These are phyloP conservation scores for Caenorhabditis angaria DNA, from an alignment of 2,888 invertebrate species.

Conservation along the genomic window DNA sequence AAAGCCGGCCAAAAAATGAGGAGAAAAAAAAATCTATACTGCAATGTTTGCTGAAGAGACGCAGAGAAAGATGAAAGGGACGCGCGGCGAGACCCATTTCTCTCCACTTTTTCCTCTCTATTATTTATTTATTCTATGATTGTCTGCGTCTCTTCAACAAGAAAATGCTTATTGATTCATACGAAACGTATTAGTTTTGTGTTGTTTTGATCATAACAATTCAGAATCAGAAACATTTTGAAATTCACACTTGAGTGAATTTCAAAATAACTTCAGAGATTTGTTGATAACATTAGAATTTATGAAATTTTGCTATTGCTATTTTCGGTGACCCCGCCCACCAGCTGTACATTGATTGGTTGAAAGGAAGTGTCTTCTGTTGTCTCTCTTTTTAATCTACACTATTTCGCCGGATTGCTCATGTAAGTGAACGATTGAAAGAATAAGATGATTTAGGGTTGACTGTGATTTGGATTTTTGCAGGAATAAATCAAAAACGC, in stretches of 20 bases:
- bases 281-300: too few species aligned
- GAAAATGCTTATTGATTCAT: background rate
- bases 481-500: background rate
- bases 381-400: background rate
- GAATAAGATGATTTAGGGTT: too few species aligned
- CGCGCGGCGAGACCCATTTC: slow-evolving; percentile 6
- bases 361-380: background rate
- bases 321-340: slow-evolving; percentile 1
- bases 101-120: background rate
- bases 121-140: background rate
- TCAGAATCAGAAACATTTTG: too few species aligned
- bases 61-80: background rate
- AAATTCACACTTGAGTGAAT: background rate
- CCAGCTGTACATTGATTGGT: slow-evolving; percentile 7
- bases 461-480: background rate
- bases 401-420: background rate
- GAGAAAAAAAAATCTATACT: background rate
- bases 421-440: background rate
- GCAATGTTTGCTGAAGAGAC: background rate
- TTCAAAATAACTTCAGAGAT: background rate
- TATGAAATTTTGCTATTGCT: background rate
- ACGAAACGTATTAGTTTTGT: background rate
- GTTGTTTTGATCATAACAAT: background rate
- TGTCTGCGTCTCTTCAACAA: background rate
- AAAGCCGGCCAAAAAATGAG: background rate